Evolutionary conservation across 2,797 vertebrate species (phyloP).

Genomic region (Acanthiza pusilla): DNA sequence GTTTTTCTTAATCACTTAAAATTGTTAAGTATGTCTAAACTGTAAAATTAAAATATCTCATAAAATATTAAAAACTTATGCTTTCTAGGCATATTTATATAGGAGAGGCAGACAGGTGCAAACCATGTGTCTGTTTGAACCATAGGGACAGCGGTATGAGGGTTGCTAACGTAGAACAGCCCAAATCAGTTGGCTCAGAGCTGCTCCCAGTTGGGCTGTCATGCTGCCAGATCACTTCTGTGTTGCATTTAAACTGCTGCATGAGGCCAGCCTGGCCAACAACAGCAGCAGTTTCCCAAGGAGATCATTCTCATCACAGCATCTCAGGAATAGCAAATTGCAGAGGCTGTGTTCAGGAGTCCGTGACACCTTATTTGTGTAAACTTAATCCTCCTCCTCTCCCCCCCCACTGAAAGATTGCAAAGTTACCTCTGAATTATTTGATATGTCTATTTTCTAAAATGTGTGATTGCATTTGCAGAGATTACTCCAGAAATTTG

Average conservation of each 20-base stretch:
- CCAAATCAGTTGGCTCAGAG: not conserved
- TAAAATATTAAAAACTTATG: not conserved
- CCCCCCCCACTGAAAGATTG: not conserved
- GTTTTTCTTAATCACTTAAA: not conserved
- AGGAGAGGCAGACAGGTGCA: not conserved
- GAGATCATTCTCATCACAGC: not conserved
- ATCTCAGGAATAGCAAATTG: not conserved
- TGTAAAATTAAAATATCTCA: not conserved
- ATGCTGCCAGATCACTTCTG: not conserved
- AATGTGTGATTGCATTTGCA: not conserved
- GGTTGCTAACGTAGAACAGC: not conserved
- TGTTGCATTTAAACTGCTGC: not conserved
- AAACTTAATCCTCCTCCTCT: not conserved
- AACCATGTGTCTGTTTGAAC: not conserved
- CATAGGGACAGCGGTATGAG: not conserved
- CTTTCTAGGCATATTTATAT: not conserved
- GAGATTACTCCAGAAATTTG: not conserved
- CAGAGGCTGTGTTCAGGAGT: not conserved
- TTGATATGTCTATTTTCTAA: conserved; percentile 18
- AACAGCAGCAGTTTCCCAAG: not conserved
- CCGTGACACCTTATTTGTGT: not conserved
- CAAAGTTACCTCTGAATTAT: not conserved
- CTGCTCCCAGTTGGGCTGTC: not conserved
- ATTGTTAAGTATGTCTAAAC: not conserved
- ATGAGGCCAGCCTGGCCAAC: not conserved